phyloP scores from a whole-genome alignment of 2,113 vertebrate species.

The Ondatra zibethicus region DNA sequence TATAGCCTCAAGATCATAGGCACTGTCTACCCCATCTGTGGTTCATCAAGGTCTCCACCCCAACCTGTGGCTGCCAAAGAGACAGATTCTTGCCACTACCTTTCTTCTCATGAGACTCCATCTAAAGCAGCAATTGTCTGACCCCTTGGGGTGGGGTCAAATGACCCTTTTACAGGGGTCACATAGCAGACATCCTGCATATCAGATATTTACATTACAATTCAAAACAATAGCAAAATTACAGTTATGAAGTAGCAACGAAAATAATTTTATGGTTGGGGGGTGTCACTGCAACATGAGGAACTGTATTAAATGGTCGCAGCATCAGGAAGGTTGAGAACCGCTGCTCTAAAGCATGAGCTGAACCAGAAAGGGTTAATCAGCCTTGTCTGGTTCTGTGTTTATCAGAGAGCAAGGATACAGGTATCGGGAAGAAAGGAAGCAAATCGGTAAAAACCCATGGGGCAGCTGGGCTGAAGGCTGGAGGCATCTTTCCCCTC shows the following conservation, averaged over 20 bases:
- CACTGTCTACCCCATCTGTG: neutral
- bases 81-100: neutral
- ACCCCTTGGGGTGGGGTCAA: neutral
- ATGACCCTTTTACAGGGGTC: neutral
- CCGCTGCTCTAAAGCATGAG: neutral
- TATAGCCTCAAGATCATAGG: neutral
- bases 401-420: neutral
- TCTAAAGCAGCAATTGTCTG: neutral
- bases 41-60: neutral
- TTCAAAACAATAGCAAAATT: neutral
- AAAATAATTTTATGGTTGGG: neutral
- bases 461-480: neutral
- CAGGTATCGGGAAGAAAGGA: neutral
- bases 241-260: neutral
- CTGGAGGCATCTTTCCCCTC: fast-evolving
- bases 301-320: neutral
- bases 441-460: fast-evolving
- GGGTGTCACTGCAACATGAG: neutral
- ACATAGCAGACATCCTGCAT: neutral
- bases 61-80: neutral
- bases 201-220: neutral
- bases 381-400: neutral
- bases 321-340: neutral
- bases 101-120: neutral
- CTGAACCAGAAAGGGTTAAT: neutral